Conservation (phyloP, 2,113 vertebrate species). For the Lucifuga dentata region DNA sequence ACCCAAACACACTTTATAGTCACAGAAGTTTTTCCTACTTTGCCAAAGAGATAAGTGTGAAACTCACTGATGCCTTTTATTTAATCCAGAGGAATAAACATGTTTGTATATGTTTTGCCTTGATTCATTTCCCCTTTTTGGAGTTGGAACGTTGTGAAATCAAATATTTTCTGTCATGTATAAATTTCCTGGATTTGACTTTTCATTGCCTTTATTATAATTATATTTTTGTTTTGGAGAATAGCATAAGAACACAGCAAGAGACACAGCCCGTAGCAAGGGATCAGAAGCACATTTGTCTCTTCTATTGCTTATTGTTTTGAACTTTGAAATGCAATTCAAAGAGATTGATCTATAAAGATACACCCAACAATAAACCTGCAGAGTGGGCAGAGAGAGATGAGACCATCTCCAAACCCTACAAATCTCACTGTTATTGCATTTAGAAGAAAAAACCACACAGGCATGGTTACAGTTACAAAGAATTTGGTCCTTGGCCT, state of each 20-base stretch:
- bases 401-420: conserved; percentile 51
- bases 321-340: conserved; percentile 70
- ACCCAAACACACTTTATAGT: no score
- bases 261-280: conserved; percentile 63
- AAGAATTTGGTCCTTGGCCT: conserved; percentile 61
- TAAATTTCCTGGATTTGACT: conserved; percentile 62
- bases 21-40: not conserved
- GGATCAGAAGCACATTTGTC: conserved; percentile 70
- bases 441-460: conserved; percentile 52
- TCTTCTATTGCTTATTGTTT: conserved; percentile 59
- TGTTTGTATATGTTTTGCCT: conserved; percentile 28
- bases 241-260: conserved; percentile 30
- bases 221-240: conserved; percentile 57
- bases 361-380: conserved; percentile 68
- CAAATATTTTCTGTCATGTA: conserved; percentile 28
- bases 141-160: conserved; percentile 41
- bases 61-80: conserved; percentile 1
- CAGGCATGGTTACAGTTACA: conserved; percentile 32
- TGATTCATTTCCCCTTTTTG: conserved; percentile 41
- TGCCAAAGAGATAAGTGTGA: not conserved
- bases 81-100: conserved; percentile 10
- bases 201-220: conserved; percentile 55
- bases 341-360: conserved; percentile 67
- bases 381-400: conserved; percentile 42
- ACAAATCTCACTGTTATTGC: conserved; percentile 83